phyloP scores from a whole-genome alignment of 2,797 vertebrate genomes.

The Amphiprion clarkii region DNA sequence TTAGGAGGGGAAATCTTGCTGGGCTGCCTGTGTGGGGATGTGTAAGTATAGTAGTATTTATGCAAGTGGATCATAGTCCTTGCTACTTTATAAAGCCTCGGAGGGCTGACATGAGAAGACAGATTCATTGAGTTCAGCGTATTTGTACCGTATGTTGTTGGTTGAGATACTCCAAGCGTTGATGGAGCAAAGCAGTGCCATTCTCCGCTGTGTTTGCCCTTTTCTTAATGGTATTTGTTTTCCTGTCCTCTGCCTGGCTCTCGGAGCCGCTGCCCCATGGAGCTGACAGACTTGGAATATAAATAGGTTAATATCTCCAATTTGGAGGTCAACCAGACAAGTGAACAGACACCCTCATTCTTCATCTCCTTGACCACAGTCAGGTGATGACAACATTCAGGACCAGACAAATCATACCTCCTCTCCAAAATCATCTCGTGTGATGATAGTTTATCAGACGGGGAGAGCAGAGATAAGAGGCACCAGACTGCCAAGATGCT shows the following conservation, averaged over 20 bases:
- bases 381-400: conserved; percentile 58
- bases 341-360: conserved; percentile 53
- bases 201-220: conserved; percentile 40
- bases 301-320: conserved; percentile 76
- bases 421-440: conserved; percentile 50
- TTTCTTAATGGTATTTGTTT: conserved; percentile 62
- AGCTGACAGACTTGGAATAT: conserved; percentile 61
- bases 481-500: conserved; percentile 47
- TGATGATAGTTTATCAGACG: conserved; percentile 66
- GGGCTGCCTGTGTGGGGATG: conserved; percentile 13
- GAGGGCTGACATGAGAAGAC: conserved; percentile 29
- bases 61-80: background rate
- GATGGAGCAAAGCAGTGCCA: conserved; percentile 38
- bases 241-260: conserved; percentile 50
- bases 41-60: background rate
- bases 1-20: conserved; percentile 7
- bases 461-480: conserved; percentile 59
- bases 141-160: conserved; percentile 21
- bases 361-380: conserved; percentile 46
- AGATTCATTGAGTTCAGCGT: conserved; percentile 4
- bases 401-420: conserved; percentile 63
- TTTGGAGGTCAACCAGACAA: conserved; percentile 70
- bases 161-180: conserved; percentile 30
- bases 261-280: conserved; percentile 46
- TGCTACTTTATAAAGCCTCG: conserved; percentile 22